Conservation (phyloP, 2,888 invertebrate genomes). For the Protonemura montana region DNA sequence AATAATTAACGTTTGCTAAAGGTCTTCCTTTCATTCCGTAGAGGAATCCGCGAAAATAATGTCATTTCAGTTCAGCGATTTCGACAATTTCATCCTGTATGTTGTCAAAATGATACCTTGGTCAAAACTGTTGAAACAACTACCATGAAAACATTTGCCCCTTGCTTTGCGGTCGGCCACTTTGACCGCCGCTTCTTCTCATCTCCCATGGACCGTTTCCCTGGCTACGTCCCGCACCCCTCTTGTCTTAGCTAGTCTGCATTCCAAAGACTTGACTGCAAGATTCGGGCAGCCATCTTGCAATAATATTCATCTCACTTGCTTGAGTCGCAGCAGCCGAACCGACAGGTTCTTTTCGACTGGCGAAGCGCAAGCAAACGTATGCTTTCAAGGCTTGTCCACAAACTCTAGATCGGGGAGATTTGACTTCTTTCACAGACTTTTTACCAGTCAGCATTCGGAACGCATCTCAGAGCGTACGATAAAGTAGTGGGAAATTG, state of each 20-base stretch:
- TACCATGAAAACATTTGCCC: neutral
- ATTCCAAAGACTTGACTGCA: constrained; percentile 36
- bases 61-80: neutral
- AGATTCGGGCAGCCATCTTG: constrained; percentile 31
- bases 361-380: neutral
- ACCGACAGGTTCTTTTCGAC: constrained; percentile 22
- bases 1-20: neutral
- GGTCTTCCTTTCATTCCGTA: neutral
- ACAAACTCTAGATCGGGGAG: neutral
- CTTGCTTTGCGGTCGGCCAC: constrained; percentile 19
- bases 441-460: neutral
- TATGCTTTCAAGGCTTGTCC: constrained; percentile 17
- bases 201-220: constrained; percentile 16
- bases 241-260: constrained; percentile 26
- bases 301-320: neutral
- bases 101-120: too few species aligned
- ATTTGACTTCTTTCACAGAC: neutral
- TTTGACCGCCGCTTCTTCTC: constrained; percentile 13
- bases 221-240: neutral
- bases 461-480: neutral
- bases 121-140: neutral
- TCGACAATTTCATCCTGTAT: neutral
- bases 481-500: neutral
- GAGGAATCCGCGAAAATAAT: neutral
- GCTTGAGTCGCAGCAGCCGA: constrained; percentile 9